Evolutionary conservation across 92 coral and sea anemone genomes (phyloP).

Genomic region (Actinernus sp.): DNA sequence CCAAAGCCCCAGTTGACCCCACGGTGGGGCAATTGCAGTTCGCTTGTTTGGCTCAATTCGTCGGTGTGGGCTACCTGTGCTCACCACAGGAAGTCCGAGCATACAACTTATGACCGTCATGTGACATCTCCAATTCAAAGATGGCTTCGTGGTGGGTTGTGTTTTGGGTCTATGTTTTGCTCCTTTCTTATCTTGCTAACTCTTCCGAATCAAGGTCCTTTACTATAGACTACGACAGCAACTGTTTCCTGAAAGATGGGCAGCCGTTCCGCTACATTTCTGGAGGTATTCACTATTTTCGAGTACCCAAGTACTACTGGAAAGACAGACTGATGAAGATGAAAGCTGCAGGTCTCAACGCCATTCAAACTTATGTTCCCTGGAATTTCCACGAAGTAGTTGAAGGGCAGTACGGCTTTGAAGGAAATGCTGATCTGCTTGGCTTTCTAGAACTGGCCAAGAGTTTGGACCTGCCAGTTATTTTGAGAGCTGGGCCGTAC

Average conservation of each 20-base stretch:
- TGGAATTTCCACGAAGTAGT: constrained; percentile 95
- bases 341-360: constrained; percentile 92
- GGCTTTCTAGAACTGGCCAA: constrained; percentile 82
- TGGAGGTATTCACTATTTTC: constrained; percentile 90
- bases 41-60: too few species aligned
- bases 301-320: constrained; percentile 95
- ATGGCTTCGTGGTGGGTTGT: too few species aligned
- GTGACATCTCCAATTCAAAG: too few species aligned
- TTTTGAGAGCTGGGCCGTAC: constrained; percentile 92
- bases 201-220: constrained; percentile 31
- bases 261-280: constrained; percentile 90
- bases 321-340: constrained; percentile 87
- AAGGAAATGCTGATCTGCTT: constrained; percentile 89
- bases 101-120: too few species aligned
- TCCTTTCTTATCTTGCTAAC: background rate
- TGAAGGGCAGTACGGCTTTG: constrained; percentile 82
- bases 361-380: constrained; percentile 90
- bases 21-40: too few species aligned
- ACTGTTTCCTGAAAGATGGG: constrained; percentile 91
- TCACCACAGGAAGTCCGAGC: too few species aligned
- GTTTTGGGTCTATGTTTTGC: constrained; percentile 7
- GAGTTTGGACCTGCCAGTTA: constrained; percentile 82
- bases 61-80: too few species aligned
- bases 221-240: constrained; percentile 70
- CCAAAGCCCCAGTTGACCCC: too few species aligned